Evolutionary conservation across 2,797 vertebrate genomes (phyloP).

Genomic region (Scleropages formosus): DNA sequence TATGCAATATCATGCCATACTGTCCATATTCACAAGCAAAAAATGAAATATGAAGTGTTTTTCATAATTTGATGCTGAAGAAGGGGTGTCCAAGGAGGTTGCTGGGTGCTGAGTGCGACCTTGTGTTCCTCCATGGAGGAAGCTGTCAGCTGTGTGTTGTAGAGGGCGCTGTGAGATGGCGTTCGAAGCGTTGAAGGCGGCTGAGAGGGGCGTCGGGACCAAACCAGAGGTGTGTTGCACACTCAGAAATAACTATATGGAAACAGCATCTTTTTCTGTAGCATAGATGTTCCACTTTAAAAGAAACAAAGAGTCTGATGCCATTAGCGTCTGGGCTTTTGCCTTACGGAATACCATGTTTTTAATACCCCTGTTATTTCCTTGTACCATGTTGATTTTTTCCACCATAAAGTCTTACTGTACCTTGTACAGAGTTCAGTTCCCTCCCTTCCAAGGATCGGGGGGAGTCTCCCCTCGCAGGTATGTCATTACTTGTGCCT

Average conservation of each 20-base stretch:
- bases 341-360: too few species aligned
- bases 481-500: constrained; percentile 47
- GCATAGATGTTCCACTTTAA: too few species aligned
- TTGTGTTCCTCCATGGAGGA: not conserved
- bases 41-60: not conserved
- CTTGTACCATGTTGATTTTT: constrained; percentile 47
- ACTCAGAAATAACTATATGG: too few species aligned
- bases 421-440: constrained; percentile 44
- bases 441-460: constrained; percentile 40
- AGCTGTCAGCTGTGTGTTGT: not conserved
- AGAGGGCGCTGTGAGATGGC: not conserved
- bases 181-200: not conserved
- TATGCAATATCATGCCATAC: too few species aligned
- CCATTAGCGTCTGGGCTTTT: too few species aligned
- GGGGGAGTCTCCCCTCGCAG: constrained; percentile 42
- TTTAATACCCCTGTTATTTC: constrained; percentile 33
- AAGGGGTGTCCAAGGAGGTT: not conserved
- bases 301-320: too few species aligned
- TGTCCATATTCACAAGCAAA: too few species aligned
- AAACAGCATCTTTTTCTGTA: too few species aligned
- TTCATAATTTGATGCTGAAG: not conserved
- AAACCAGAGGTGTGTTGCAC: too few species aligned
- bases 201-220: too few species aligned
- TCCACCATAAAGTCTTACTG: constrained; percentile 27
- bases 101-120: not conserved